Conservation (phyloP, 2,113 vertebrate genomes). For the Myotis brandtii region DNA sequence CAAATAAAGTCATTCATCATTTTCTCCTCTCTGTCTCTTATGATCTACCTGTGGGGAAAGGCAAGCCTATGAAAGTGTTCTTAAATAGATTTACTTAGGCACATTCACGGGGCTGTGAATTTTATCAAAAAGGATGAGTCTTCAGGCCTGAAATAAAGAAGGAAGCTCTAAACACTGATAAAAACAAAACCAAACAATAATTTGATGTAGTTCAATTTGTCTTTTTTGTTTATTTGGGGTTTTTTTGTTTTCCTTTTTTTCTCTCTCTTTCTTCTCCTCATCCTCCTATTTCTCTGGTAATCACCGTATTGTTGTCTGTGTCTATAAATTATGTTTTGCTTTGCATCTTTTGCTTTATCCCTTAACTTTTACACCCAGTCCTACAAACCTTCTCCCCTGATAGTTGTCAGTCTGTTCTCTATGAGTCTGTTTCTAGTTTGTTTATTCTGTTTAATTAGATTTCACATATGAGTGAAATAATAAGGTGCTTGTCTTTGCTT, state of each 20-base stretch:
- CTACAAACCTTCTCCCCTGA: not conserved
- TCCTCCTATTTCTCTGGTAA: not conserved
- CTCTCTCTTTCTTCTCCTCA: not conserved
- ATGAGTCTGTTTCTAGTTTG: not conserved
- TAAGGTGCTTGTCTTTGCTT: not conserved
- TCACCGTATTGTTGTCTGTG: not conserved
- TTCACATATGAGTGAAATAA: not conserved
- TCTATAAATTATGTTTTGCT: not conserved
- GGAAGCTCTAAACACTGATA: not conserved
- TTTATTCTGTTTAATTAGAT: not conserved
- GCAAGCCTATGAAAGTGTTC: not conserved
- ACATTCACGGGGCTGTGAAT: not conserved
- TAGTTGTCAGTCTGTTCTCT: not conserved
- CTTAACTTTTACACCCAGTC: not conserved
- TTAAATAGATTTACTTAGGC: not conserved
- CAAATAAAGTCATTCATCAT: not conserved
- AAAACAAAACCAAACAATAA: slow-evolving; percentile 72
- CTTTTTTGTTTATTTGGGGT: not conserved
- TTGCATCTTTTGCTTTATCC: not conserved
- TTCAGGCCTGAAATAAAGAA: not conserved
- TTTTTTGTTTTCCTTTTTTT: not conserved
- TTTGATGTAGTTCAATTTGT: not conserved
- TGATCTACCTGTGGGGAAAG: not conserved
- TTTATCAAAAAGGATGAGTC: not conserved
- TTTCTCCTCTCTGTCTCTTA: not conserved